Evolutionary conservation across 2,888 invertebrate genomes (phyloP).

Genomic region (Xestia sexstrigata): DNA sequence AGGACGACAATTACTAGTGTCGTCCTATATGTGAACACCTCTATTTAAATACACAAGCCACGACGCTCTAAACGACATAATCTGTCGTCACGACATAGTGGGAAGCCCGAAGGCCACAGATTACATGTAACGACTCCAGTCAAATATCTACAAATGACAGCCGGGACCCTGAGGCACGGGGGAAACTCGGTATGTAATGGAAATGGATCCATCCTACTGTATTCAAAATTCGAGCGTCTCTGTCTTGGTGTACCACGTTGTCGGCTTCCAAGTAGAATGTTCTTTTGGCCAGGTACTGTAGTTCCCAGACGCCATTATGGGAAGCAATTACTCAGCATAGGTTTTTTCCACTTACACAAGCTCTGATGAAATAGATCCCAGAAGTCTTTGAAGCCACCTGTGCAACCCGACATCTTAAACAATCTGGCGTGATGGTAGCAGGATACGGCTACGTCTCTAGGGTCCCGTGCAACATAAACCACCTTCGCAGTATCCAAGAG

Average conservation of each 20-base stretch:
- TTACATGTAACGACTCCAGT: background rate
- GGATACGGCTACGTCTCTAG: slow-evolving; percentile 95
- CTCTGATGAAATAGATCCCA: slow-evolving; percentile 92
- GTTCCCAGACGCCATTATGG: background rate
- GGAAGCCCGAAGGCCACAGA: background rate
- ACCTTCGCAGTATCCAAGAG: slow-evolving; percentile 88
- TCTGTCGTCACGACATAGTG: too few relatives aligned
- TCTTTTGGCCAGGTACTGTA: background rate
- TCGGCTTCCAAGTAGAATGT: background rate
- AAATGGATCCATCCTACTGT: background rate
- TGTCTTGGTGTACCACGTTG: background rate
- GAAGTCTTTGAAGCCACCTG: slow-evolving; percentile 91
- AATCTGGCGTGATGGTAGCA: slow-evolving; percentile 92
- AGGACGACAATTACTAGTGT: too few relatives aligned
- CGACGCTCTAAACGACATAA: too few relatives aligned
- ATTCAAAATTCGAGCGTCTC: background rate
- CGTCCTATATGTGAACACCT: too few relatives aligned
- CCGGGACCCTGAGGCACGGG: background rate
- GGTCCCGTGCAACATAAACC: slow-evolving; percentile 95
- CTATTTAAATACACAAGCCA: too few relatives aligned
- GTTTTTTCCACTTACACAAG: slow-evolving; percentile 86
- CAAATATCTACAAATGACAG: background rate
- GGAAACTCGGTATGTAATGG: background rate
- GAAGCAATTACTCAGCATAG: background rate
- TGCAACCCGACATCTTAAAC: slow-evolving; percentile 88